These are phyloP conservation scores for Amorpha juglandis DNA, from an alignment of 2,888 invertebrate species.

Conservation along the genomic window DNA sequence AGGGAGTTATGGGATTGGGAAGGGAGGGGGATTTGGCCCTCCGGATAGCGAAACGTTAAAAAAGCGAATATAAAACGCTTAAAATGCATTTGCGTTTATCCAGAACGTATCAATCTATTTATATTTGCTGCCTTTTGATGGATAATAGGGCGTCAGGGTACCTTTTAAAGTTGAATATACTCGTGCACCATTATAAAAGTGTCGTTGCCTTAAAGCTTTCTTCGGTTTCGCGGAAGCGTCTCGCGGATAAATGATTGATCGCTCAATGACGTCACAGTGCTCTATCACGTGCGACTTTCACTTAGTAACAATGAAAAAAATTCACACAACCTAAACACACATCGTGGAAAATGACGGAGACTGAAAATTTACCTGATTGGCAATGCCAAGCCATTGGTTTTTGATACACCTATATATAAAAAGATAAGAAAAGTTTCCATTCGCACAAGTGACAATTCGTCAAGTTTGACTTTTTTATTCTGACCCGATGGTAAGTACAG, in stretches of 20 bases:
- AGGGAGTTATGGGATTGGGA: too few species aligned
- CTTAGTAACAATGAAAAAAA: conserved; percentile 69
- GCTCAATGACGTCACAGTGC: conserved; percentile 55
- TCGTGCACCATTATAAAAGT: conserved; percentile 78
- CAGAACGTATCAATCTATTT: conserved; percentile 76
- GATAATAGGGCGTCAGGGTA: conserved; percentile 63
- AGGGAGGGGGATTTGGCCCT: too few species aligned
- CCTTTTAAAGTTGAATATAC: conserved; percentile 76
- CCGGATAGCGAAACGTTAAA: too few species aligned
- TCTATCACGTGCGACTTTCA: conserved; percentile 71
- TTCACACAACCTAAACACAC: too few species aligned
- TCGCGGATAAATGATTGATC: conserved; percentile 81
- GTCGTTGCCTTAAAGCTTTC: conserved; percentile 78
- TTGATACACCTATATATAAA: too few species aligned
- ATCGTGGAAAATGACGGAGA: conserved; percentile 50
- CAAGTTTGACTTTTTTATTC: too few species aligned
- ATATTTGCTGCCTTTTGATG: conserved; percentile 65
- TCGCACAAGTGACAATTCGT: too few species aligned
- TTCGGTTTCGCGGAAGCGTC: conserved; percentile 69
- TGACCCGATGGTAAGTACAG: too few species aligned
- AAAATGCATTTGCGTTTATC: conserved; percentile 55
- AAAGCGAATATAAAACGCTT: too few species aligned
- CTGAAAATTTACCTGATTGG: conserved; percentile 45
- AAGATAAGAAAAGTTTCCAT: too few species aligned
- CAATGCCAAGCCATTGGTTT: conserved; percentile 39